These are phyloP conservation scores for Microcebus tavaratra DNA, from an alignment of 2,113 vertebrate species.

Conservation along the genomic window DNA sequence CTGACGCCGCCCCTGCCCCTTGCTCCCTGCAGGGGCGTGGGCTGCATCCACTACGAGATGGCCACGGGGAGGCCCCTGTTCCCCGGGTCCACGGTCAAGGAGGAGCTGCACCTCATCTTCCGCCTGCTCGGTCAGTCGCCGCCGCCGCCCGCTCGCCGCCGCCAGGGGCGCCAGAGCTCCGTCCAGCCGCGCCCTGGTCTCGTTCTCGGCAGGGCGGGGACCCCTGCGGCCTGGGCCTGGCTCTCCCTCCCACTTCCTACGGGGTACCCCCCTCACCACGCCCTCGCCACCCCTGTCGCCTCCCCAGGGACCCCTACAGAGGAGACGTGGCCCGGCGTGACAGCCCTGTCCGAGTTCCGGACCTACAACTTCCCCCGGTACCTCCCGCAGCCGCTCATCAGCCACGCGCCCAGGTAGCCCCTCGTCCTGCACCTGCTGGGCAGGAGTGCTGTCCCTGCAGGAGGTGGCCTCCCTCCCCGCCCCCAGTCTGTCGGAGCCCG, in stretches of 20 bases:
- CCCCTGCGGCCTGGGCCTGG: too few relatives aligned
- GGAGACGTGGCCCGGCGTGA: conserved; percentile 93
- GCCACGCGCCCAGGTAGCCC: conserved; percentile 93
- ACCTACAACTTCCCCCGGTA: conserved; percentile 92
- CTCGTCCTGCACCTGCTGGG: background rate
- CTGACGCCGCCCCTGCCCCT: background rate
- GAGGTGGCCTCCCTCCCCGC: background rate
- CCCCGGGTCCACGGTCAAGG: conserved; percentile 96
- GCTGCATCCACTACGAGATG: conserved; percentile 97
- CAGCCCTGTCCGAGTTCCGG: conserved; percentile 90
- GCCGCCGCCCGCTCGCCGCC: background rate
- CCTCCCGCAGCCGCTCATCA: conserved; percentile 92
- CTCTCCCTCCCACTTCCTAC: background rate
- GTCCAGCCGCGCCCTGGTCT: background rate
- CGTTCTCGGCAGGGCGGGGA: accelerated
- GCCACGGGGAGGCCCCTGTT: conserved; percentile 96
- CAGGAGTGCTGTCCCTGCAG: background rate
- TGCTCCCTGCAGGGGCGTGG: conserved; percentile 90
- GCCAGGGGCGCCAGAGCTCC: conserved; percentile 70
- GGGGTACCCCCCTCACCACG: background rate
- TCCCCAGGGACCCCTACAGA: conserved; percentile 93
- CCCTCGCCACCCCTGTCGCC: background rate
- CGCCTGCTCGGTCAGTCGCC: conserved; percentile 88
- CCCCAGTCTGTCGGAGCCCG: background rate
- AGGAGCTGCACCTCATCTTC: conserved; percentile 95